Base-by-base conservation (phyloP, 2,888 invertebrate species). In the Tenthredo notha region DNA sequence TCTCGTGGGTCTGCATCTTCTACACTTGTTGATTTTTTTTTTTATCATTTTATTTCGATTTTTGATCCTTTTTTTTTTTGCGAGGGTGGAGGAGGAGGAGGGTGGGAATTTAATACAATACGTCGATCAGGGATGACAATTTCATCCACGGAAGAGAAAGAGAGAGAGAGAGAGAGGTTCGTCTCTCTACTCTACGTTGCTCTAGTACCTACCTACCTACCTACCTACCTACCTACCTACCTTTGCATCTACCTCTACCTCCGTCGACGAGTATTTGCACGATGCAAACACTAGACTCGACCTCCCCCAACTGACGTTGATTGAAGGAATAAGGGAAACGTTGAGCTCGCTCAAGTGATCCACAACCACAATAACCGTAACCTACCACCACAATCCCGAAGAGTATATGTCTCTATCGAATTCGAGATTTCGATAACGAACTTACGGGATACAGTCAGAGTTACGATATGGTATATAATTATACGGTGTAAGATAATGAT, bases 301-400 rank as follows among this genome's bases (percentile, higher is more conserved):
- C 90, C 91, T 92, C 92, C 92, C 92, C 92, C 90, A 91, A 92
- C 93, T 93, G 93, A 93, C 93, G 93, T 93, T 93, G 93, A 93
- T 93, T 93, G 93, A 93, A 93, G 92, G 91, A 93, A 93, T 93
- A 93, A 93, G 92, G 92, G 93, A 93, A 93, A 92, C 92, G 92
- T 90, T 88, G 90, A 91, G 91, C 90, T 90, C 91, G 88, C 91
- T 91, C 86, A 33, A 84, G 84, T 78, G 65, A 33, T 80, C 70
- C 40, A 9, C 12, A 15, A 33, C 29, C 21, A 33, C 29, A 10
- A 25, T 67, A 33, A 15, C 25, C 61, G 61, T 6, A 61, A 54
- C 18, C 40, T 10, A 43, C 40, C 54, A 54, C 5, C n/a, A 21
- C 25, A 61, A 61, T 9, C 61, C 61, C 7, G 61, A 25, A 10